phyloP scores from a whole-genome alignment of 2,113 vertebrate species.

The Dunckerocampus dactyliophorus region DNA sequence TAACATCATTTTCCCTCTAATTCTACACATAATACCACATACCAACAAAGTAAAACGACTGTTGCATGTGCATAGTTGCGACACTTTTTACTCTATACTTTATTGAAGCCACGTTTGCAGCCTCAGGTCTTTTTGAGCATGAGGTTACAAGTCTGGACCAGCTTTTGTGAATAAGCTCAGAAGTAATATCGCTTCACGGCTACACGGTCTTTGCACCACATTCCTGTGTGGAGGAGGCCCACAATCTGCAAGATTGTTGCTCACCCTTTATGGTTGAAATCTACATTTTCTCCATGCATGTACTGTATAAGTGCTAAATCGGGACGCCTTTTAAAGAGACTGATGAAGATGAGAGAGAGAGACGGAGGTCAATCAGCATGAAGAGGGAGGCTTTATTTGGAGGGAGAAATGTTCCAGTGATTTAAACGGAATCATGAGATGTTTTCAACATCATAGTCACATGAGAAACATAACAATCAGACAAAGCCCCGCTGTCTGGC shows the following conservation, averaged over 20 bases:
- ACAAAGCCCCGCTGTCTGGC: conserved; percentile 16
- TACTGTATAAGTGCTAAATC: conserved; percentile 3
- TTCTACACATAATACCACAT: too few species aligned
- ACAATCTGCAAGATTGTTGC: conserved; percentile 26
- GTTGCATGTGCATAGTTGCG: too few species aligned
- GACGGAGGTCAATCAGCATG: conserved; percentile 4
- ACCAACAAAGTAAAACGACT: too few species aligned
- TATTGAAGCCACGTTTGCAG: too few species aligned
- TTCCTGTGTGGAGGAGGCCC: conserved; percentile 21
- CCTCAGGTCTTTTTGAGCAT: too few species aligned
- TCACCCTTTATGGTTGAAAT: conserved; percentile 26
- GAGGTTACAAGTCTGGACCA: too few species aligned
- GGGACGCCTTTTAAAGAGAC: not conserved
- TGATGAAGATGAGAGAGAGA: not conserved
- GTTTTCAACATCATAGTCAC: conserved; percentile 29
- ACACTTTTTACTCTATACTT: too few species aligned
- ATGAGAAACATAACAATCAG: conserved; percentile 5
- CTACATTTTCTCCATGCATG: not conserved
- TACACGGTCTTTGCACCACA: conserved; percentile 11
- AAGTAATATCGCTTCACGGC: not conserved
- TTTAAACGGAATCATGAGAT: conserved; percentile 35
- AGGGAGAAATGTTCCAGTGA: conserved; percentile 15
- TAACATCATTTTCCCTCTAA: too few species aligned
- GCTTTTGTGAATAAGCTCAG: too few species aligned
- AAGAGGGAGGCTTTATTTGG: not conserved